Percentiles rank a stretch among this genome's conserved stretches.
Evolutionary conservation across 1,140 invertebrate genomes (phyloP).

Genomic region (Euglossa dilemma): DNA sequence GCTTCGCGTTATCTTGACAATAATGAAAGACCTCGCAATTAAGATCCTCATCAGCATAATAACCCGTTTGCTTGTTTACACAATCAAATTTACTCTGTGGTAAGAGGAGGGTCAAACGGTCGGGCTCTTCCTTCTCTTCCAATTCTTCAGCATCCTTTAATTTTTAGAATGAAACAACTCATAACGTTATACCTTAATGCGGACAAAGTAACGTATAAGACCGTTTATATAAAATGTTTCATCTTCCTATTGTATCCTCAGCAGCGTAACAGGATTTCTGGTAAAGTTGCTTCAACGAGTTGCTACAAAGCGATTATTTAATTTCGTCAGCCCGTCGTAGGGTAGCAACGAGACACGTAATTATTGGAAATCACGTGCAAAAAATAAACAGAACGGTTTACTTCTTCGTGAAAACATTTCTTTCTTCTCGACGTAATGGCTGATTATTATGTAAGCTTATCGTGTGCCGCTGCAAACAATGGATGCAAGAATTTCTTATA

Average conservation of each 20-base stretch:
- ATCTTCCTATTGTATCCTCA: background rate
- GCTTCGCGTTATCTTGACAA: conserved; percentile 94
- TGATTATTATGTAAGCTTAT: conserved; percentile 18
- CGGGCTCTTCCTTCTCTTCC: conserved; percentile 91
- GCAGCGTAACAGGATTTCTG: background rate
- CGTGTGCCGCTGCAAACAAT: conserved; percentile 21
- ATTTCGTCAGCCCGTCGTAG: background rate
- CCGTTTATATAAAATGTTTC: background rate
- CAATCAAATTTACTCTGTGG: conserved; percentile 93
- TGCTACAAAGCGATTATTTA: background rate
- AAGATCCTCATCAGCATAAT: conserved; percentile 95
- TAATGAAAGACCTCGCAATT: conserved; percentile 97
- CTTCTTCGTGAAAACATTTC: conserved; percentile 22
- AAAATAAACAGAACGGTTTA: background rate
- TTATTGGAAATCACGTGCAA: background rate
- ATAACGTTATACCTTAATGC: background rate
- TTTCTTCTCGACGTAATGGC: background rate
- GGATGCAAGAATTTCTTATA: conserved; percentile 30
- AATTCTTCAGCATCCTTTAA: conserved; percentile 83
- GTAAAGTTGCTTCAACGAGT: background rate
- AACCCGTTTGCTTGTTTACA: conserved; percentile 90
- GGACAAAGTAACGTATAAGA: background rate
- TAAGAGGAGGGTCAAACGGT: conserved; percentile 89
- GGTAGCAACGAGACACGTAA: background rate
- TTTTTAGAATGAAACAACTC: background rate